Conservation (phyloP, 2,797 vertebrate genomes). For the Sebastes glaucus region DNA sequence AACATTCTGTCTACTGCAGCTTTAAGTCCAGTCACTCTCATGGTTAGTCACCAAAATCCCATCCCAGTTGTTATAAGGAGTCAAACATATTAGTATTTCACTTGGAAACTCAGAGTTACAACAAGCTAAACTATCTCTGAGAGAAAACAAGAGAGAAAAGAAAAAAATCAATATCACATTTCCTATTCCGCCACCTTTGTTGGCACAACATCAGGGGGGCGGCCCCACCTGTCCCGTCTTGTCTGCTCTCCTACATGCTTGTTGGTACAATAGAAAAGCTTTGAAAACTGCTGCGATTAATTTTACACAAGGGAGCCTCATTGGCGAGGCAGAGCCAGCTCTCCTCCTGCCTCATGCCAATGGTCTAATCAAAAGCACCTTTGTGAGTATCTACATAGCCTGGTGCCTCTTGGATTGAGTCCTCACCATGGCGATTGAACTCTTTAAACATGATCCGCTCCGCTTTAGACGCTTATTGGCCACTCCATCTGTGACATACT, state of each 20-base stretch:
- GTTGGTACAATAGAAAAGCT: conserved; percentile 42
- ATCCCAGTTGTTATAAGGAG: neutral
- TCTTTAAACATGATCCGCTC: conserved; percentile 35
- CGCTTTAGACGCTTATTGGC: neutral
- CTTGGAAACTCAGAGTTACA: neutral
- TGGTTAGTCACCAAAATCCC: neutral
- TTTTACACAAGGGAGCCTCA: conserved; percentile 49
- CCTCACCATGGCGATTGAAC: conserved; percentile 17
- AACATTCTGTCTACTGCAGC: too few species aligned
- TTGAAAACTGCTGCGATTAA: conserved; percentile 57
- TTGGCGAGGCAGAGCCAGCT: conserved; percentile 50
- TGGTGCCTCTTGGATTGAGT: conserved; percentile 24
- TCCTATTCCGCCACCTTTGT: conserved; percentile 9
- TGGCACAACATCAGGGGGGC: neutral
- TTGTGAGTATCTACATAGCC: conserved; percentile 49
- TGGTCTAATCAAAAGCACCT: conserved; percentile 67
- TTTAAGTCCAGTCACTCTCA: neutral
- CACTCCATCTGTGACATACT: neutral
- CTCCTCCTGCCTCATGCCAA: conserved; percentile 36
- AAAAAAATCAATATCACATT: conserved; percentile 11
- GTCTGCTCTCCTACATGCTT: conserved; percentile 25
- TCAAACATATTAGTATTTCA: neutral
- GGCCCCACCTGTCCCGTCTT: neutral
- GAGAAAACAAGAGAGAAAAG: neutral
- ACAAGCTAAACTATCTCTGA: neutral